Evolutionary conservation across 1,140 invertebrate genomes (phyloP).

Genomic region (Drosophila repletoides): DNA sequence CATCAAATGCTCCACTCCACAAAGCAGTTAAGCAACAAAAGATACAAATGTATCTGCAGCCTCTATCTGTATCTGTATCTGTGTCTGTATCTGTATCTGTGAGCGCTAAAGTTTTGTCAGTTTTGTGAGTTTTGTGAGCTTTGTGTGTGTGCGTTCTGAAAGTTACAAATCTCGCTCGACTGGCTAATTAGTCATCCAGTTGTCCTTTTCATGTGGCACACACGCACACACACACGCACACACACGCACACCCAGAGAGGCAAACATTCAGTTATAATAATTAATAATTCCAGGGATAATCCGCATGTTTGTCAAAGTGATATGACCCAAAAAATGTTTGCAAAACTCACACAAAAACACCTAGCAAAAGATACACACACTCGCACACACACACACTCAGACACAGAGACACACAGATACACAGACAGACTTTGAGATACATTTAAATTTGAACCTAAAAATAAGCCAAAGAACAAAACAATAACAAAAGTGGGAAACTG

Average conservation of each 20-base stretch:
- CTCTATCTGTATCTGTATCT: too few relatives aligned
- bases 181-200: conserved; percentile 57
- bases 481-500: background rate
- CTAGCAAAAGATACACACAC: conserved; percentile 25
- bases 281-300: conserved; percentile 78
- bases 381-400: background rate
- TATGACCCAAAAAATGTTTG: conserved; percentile 58
- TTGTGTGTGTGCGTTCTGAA: background rate
- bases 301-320: conserved; percentile 77
- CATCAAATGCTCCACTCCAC: too few relatives aligned
- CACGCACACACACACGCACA: conserved; percentile 15
- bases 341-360: conserved; percentile 44
- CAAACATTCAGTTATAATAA: conserved; percentile 70
- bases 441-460: conserved; percentile 16
- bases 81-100: conserved; percentile 4
- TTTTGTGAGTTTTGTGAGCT: background rate
- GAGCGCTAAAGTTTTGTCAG: background rate
- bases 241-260: background rate
- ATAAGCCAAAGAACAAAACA: conserved; percentile 16
- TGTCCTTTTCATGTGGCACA: conserved; percentile 35
- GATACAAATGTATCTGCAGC: conserved; percentile 19
- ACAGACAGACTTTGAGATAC: conserved; percentile 14
- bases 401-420: conserved; percentile 14
- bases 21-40: too few relatives aligned
- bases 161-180: conserved; percentile 23